phyloP scores from a whole-genome alignment of 2,113 vertebrate species.

The Lontra canadensis region DNA sequence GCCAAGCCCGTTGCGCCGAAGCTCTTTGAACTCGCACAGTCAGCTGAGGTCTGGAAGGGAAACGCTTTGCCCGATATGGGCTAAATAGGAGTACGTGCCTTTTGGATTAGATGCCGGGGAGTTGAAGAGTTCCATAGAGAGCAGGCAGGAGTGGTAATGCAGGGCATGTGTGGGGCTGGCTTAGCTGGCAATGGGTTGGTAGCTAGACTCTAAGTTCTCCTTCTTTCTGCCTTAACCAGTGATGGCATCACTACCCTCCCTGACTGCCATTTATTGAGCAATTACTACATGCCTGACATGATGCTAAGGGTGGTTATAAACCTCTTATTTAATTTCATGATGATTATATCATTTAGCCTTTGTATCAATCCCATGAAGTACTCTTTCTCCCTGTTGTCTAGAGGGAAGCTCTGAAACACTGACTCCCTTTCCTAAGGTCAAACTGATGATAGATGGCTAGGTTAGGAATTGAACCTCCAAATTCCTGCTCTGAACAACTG shows the following conservation, averaged over 20 bases:
- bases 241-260: background rate
- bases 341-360: slow-evolving; percentile 28
- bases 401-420: slow-evolving; percentile 15
- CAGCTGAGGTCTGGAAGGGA: background rate
- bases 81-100: accelerated
- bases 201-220: background rate
- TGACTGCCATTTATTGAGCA: background rate
- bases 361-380: background rate
- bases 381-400: background rate
- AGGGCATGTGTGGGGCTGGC: accelerated
- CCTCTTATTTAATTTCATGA: background rate
- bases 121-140: background rate
- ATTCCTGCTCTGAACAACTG: background rate
- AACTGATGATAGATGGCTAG: background rate
- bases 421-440: background rate
- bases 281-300: background rate
- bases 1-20: background rate
- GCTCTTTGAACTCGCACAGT: background rate
- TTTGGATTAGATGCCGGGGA: background rate
- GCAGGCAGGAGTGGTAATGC: background rate
- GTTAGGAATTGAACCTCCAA: background rate
- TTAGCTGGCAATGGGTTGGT: background rate
- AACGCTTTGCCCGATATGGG: background rate
- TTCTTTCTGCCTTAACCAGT: background rate
- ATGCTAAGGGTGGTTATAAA: slow-evolving; percentile 45